phyloP scores from a whole-genome alignment of 2,797 vertebrate genomes.

The Premnoplex brunnescens region DNA sequence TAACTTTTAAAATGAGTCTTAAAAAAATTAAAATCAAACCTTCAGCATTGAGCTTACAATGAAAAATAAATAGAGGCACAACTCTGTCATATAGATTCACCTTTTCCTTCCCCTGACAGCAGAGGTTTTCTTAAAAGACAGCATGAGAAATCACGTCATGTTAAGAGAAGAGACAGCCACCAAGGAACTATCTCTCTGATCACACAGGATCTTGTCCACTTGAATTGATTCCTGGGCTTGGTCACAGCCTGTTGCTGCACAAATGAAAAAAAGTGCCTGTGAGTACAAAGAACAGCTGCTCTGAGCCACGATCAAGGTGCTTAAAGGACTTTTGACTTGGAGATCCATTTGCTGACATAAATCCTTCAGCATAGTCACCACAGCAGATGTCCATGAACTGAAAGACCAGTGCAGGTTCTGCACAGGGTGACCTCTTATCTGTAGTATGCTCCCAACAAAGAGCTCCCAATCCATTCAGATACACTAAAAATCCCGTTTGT shows the following conservation, averaged over 20 bases:
- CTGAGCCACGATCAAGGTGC: constrained; percentile 50
- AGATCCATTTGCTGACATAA: not conserved
- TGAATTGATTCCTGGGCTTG: not conserved
- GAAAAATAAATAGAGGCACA: constrained; percentile 61
- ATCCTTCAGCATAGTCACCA: not conserved
- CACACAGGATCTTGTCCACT: not conserved
- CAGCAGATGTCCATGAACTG: not conserved
- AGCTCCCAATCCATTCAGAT: not conserved
- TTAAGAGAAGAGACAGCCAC: not conserved
- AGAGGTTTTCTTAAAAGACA: not conserved
- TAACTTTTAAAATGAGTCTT: constrained; percentile 29
- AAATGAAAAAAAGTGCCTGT: not conserved
- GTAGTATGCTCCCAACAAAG: not conserved
- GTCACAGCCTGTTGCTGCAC: not conserved
- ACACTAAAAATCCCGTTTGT: not conserved
- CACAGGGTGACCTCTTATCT: not conserved
- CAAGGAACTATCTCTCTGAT: not conserved
- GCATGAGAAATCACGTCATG: not conserved
- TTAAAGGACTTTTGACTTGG: constrained; percentile 13
- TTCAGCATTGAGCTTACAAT: not conserved
- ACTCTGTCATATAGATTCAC: not conserved
- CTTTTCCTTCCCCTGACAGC: not conserved
- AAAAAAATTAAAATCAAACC: constrained; percentile 31
- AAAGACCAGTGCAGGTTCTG: not conserved
- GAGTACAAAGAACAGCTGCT: not conserved